Conservation (phyloP, 2,113 vertebrate species). For the Lynx canadensis region DNA sequence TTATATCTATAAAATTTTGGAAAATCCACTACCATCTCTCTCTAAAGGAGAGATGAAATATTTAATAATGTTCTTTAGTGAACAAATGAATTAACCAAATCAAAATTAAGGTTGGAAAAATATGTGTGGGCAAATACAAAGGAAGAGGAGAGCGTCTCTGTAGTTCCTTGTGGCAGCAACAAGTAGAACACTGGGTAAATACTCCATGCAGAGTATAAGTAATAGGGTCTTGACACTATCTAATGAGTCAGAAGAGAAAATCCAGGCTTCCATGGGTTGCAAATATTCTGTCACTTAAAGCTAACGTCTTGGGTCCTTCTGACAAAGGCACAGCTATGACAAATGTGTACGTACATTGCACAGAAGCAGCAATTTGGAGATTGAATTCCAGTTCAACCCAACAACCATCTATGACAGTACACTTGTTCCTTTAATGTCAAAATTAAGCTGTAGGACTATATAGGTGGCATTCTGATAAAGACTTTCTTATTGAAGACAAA, state of each 20-base stretch:
- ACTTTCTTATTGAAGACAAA: slow-evolving; percentile 86
- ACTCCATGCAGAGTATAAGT: background rate
- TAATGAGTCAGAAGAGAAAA: background rate
- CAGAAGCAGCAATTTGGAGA: slow-evolving; percentile 88
- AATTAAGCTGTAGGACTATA: slow-evolving; percentile 92
- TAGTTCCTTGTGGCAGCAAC: background rate
- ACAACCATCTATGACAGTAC: slow-evolving; percentile 90
- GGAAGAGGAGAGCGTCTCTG: background rate
- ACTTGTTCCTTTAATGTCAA: slow-evolving; percentile 92
- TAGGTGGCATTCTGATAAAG: slow-evolving; percentile 92
- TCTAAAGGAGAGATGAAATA: background rate
- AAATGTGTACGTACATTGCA: slow-evolving; percentile 88
- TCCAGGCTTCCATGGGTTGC: background rate
- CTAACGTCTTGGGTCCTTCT: slow-evolving; percentile 81
- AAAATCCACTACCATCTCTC: background rate
- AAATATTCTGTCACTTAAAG: background rate
- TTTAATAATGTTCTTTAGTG: background rate
- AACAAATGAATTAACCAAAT: background rate
- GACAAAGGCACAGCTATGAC: slow-evolving; percentile 89
- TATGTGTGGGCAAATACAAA: background rate
- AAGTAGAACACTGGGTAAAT: background rate
- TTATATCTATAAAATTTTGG: background rate
- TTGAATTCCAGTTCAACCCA: slow-evolving; percentile 87
- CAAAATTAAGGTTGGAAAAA: background rate
- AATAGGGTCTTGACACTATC: background rate